phyloP scores from a whole-genome alignment of 2,797 vertebrate species.

The Rhinogobio ventralis region DNA sequence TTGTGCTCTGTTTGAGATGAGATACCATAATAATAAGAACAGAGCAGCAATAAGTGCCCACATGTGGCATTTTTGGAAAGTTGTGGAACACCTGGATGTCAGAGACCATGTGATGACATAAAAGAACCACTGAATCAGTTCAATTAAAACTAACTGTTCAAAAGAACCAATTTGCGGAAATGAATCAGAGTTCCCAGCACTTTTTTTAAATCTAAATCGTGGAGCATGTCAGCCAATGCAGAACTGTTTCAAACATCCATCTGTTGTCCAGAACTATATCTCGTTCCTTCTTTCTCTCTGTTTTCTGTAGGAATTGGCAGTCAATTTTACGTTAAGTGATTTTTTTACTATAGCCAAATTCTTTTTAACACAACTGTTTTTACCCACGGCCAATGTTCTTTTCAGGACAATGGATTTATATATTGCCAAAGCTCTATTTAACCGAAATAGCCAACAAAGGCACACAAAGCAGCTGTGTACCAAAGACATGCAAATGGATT shows the following conservation, averaged over 20 bases:
- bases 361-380: conserved; percentile 56
- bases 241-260: conserved; percentile 28
- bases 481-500: conserved; percentile 68
- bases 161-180: not conserved
- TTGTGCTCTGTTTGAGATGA: too few species aligned
- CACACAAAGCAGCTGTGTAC: conserved; percentile 72
- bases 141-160: not conserved
- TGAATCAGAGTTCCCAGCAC: not conserved
- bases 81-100: not conserved
- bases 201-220: not conserved
- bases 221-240: not conserved
- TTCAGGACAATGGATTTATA: not conserved
- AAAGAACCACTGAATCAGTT: not conserved
- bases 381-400: conserved; percentile 42
- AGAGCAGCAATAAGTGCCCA: not conserved
- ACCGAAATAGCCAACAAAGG: not conserved
- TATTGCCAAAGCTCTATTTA: not conserved
- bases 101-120: not conserved
- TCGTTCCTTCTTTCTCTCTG: conserved; percentile 63
- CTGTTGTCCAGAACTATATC: conserved; percentile 58
- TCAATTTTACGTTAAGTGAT: conserved; percentile 66
- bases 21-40: not conserved
- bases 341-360: conserved; percentile 62
- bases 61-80: not conserved
- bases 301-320: conserved; percentile 58